Conservation (phyloP, 2,113 vertebrate species). For the Campylomormyrus tamandua region DNA sequence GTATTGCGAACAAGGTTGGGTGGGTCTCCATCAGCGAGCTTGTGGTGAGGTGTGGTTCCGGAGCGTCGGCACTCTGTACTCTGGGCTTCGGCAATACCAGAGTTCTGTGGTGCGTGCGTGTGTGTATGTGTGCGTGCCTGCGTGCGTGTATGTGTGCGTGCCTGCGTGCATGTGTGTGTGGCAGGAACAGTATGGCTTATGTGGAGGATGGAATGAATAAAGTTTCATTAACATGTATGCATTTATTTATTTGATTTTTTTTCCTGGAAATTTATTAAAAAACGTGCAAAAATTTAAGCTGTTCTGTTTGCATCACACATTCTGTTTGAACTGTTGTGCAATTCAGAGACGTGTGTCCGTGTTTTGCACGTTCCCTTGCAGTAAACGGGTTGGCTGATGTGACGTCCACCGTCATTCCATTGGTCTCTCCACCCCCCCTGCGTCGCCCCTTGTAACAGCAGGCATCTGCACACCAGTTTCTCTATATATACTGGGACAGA, state of each 20-base stretch:
- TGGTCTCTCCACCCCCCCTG: conserved; percentile 20
- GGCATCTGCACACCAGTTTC: conserved; percentile 5
- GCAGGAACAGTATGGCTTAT: conserved; percentile 63
- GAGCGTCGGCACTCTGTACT: conserved; percentile 48
- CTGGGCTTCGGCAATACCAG: conserved; percentile 40
- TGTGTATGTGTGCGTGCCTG: conserved; percentile 29
- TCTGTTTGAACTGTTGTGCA: conserved; percentile 50
- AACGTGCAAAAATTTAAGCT: conserved; percentile 49
- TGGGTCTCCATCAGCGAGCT: conserved; percentile 40
- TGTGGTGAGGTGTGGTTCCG: conserved; percentile 41
- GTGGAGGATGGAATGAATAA: conserved; percentile 57
- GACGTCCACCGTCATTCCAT: conserved; percentile 62
- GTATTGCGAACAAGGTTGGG: conserved; percentile 38
- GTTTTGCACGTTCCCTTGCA: conserved; percentile 13
- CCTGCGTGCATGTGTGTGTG: conserved; percentile 29
- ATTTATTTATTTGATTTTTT: conserved; percentile 85
- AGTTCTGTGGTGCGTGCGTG: conserved; percentile 27
- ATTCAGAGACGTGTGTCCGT: conserved; percentile 25
- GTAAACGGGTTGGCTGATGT: conserved; percentile 13
- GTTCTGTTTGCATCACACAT: conserved; percentile 52
- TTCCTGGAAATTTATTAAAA: conserved; percentile 60
- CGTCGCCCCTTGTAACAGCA: neutral
- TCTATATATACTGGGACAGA: conserved; percentile 28
- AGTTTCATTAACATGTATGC: conserved; percentile 79
- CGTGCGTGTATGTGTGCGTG: neutral